A percentile compares a stretch with the other conserved stretches of the same genome.
Evolutionary conservation across 2,797 vertebrate genomes (phyloP).

Genomic region (Sebastes kiyomatsui): DNA sequence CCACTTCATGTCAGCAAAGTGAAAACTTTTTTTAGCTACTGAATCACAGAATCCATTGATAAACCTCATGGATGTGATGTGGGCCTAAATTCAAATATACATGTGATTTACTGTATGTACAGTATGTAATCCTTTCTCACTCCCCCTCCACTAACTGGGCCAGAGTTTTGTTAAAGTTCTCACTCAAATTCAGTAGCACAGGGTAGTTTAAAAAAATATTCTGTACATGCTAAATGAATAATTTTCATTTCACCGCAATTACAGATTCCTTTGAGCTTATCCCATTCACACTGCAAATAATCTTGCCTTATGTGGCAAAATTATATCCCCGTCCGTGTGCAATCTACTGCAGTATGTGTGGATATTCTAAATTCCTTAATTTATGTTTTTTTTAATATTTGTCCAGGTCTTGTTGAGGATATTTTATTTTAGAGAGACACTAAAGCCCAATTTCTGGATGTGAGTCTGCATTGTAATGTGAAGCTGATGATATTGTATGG

Average conservation of each 20-base stretch:
- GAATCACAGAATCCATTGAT: conserved; percentile 1
- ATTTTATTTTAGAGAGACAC: conserved; percentile 54
- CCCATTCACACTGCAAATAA: conserved; percentile 1
- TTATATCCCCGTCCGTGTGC: conserved; percentile 34
- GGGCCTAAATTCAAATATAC: background rate
- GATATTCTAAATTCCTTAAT: conserved; percentile 37
- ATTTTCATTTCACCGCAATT: background rate
- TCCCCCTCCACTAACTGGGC: background rate
- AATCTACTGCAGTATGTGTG: conserved; percentile 61
- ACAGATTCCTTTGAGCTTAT: conserved; percentile 12
- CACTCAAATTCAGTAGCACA: conserved; percentile 15
- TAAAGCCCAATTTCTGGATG: conserved; percentile 37
- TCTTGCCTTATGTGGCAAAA: conserved; percentile 10
- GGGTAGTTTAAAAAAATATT: background rate
- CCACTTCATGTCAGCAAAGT: background rate
- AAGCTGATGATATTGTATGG: conserved; percentile 69
- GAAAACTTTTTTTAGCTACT: background rate
- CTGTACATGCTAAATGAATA: background rate
- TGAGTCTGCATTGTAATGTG: conserved; percentile 67
- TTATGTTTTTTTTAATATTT: conserved; percentile 42
- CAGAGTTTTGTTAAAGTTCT: conserved; percentile 2
- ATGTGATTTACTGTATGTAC: conserved; percentile 6
- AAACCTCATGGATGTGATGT: background rate
- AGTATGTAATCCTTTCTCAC: background rate
- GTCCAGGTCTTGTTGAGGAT: conserved; percentile 19